These are phyloP conservation scores for Nebria ingens DNA, from an alignment of 1,140 invertebrate species.

Conservation along the genomic window DNA sequence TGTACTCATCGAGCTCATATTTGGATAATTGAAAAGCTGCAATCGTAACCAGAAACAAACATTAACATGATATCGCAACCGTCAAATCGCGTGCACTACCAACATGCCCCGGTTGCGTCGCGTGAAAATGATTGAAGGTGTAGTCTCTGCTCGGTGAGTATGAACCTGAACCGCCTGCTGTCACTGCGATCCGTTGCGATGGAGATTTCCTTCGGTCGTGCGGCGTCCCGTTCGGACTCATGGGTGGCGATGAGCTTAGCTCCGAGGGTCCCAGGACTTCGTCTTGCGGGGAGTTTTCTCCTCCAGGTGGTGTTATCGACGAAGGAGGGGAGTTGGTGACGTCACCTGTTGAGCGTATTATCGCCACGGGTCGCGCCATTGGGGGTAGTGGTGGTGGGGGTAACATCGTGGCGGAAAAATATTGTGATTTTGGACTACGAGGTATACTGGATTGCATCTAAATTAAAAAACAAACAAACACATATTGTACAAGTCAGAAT, in stretches of 20 bases:
- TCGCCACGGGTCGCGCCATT: constrained; percentile 91
- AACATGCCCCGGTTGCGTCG: constrained; percentile 77
- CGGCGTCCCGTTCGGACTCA: constrained; percentile 29
- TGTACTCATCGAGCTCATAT: constrained; percentile 59
- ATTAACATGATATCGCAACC: constrained; percentile 5
- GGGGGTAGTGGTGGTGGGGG: constrained; percentile 93
- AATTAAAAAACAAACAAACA: constrained; percentile 10
- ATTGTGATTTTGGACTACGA: constrained; percentile 62
- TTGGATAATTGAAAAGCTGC: constrained; percentile 84
- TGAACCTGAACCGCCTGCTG: constrained; percentile 24
- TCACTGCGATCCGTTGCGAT: constrained; percentile 27
- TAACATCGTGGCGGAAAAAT: constrained; percentile 81
- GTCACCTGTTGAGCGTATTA: constrained; percentile 78
- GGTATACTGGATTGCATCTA: constrained; percentile 33
- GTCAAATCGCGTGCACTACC: constrained; percentile 28
- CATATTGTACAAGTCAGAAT: not conserved
- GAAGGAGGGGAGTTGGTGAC: constrained; percentile 47
- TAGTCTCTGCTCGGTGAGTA: constrained; percentile 55
- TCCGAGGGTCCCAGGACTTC: constrained; percentile 32
- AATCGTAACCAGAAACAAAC: constrained; percentile 23
- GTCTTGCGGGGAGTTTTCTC: constrained; percentile 29
- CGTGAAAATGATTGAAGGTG: constrained; percentile 83
- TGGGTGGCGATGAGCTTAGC: constrained; percentile 28
- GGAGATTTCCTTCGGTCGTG: constrained; percentile 31
- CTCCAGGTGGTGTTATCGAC: constrained; percentile 48